Conservation (phyloP, 2,113 vertebrate genomes). For the Corythaixoides concolor region DNA sequence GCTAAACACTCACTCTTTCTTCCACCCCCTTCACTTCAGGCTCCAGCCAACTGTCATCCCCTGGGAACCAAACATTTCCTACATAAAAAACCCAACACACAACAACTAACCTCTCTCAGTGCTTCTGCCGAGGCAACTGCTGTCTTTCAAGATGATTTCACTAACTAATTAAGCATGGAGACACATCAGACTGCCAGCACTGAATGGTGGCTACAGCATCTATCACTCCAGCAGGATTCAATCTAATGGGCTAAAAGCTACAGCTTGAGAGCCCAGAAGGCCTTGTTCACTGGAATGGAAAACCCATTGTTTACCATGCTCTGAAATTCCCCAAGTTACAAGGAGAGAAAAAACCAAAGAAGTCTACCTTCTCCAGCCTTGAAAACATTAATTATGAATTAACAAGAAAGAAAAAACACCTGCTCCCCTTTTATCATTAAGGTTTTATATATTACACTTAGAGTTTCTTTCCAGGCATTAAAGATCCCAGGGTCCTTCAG, state of each 20-base stretch:
- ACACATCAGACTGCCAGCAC: not conserved
- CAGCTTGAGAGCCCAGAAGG: not conserved
- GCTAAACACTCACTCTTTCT: not conserved
- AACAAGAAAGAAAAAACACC: not conserved
- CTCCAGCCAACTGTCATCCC: not conserved
- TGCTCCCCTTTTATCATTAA: constrained; percentile 34
- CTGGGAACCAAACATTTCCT: not conserved
- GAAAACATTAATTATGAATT: constrained; percentile 35
- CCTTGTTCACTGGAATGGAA: constrained; percentile 9
- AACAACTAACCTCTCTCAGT: not conserved
- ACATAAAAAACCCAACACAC: not conserved
- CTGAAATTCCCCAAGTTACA: constrained; percentile 8
- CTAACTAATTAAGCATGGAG: constrained; percentile 38
- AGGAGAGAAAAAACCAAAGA: not conserved
- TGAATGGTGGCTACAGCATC: not conserved
- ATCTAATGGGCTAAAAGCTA: not conserved
- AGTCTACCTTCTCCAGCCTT: not conserved
- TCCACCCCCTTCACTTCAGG: not conserved
- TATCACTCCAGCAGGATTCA: constrained; percentile 16
- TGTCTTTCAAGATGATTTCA: constrained; percentile 44
- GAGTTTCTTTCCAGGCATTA: not conserved
- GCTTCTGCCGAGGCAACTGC: constrained; percentile 35
- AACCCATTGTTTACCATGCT: not conserved
- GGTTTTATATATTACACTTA: not conserved
- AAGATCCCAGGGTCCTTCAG: not conserved